phyloP scores from a whole-genome alignment of 2,888 invertebrate genomes.

The Ormyrus pomaceus region DNA sequence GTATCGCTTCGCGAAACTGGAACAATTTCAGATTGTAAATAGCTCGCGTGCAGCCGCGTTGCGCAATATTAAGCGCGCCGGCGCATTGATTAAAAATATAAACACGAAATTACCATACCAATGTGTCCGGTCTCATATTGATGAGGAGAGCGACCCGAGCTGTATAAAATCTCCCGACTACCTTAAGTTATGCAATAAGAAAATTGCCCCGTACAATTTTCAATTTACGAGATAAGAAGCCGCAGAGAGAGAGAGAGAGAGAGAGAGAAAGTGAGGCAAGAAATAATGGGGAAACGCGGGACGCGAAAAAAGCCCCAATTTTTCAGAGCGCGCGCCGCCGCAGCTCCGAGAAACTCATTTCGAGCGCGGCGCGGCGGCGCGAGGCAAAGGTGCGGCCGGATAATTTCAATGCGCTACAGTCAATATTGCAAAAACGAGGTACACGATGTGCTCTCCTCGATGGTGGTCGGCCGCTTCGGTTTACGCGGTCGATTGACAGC shows the following conservation, averaged over 20 bases:
- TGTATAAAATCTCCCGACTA: too few relatives aligned
- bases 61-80: not conserved
- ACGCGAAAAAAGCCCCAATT: conserved; percentile 30
- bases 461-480: too few relatives aligned
- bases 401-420: conserved; percentile 27
- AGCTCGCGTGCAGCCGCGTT: not conserved
- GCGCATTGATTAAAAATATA: too few relatives aligned
- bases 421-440: conserved; percentile 7
- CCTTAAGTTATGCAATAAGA: too few relatives aligned
- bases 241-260: not conserved
- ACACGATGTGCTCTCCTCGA: not conserved
- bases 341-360: conserved; percentile 38
- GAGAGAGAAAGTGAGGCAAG: conserved; percentile 11
- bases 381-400: conserved; percentile 1
- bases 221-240: too few relatives aligned
- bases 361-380: not conserved
- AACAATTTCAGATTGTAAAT: not conserved
- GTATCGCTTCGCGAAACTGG: not conserved
- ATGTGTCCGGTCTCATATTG: too few relatives aligned
- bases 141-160: not conserved
- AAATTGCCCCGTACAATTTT: too few relatives aligned
- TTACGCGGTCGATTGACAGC: too few relatives aligned
- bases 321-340: not conserved
- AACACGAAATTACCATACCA: too few relatives aligned
- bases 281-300: not conserved